These are phyloP conservation scores for Tichodroma muraria DNA, from an alignment of 2,113 vertebrate genomes.

Conservation along the genomic window DNA sequence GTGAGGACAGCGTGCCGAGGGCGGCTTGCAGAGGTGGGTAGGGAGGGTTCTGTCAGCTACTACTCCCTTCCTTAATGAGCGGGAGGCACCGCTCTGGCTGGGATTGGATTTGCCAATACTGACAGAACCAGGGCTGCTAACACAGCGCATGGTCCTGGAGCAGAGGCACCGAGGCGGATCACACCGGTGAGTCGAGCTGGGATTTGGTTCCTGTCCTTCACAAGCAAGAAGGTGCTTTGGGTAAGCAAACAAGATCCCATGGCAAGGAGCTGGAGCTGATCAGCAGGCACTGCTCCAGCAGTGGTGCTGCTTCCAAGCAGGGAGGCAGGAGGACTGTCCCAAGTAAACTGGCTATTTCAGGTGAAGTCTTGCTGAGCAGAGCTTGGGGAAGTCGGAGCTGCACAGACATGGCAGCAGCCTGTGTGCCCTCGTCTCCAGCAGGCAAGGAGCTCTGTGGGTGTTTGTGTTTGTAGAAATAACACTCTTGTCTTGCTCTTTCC, in stretches of 20 bases:
- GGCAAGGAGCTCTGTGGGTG: neutral
- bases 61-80: neutral
- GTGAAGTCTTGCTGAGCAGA: neutral
- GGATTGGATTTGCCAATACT: neutral
- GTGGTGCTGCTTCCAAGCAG: neutral
- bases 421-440: neutral
- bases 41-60: neutral
- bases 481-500: neutral
- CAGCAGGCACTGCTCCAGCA: rapidly evolving
- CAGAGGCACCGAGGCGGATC: neutral
- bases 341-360: neutral
- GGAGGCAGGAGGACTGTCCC: neutral
- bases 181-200: neutral
- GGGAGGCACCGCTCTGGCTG: neutral
- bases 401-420: neutral
- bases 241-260: rapidly evolving
- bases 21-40: neutral
- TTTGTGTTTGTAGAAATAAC: neutral
- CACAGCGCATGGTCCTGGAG: rapidly evolving
- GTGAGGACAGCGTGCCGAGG: neutral
- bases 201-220: neutral
- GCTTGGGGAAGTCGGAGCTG: neutral
- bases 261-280: neutral
- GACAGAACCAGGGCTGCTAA: neutral
- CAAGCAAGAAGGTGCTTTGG: neutral